Evolutionary conservation across 1,140 invertebrate genomes (phyloP).

Genomic region (Micrasema minimum): DNA sequence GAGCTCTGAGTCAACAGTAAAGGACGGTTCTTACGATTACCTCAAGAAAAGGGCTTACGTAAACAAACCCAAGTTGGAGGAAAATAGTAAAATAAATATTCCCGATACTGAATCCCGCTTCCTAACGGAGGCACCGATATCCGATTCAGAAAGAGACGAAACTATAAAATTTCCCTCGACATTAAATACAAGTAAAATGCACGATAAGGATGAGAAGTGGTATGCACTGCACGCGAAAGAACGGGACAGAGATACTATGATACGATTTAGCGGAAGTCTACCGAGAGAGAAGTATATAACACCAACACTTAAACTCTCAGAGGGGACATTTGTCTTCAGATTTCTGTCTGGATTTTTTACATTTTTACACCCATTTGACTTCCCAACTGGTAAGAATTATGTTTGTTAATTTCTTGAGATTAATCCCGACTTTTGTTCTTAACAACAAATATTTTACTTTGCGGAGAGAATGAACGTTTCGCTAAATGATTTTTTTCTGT

Average conservation of each 20-base stretch:
- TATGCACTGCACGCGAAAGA: conserved; percentile 42
- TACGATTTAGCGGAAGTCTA: conserved; percentile 47
- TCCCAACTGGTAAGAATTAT: conserved; percentile 47
- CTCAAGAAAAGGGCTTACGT: conserved; percentile 27
- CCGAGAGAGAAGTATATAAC: conserved; percentile 47
- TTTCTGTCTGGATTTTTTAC: conserved; percentile 50
- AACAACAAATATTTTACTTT: background rate
- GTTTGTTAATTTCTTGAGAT: background rate
- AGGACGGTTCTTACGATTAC: conserved; percentile 19
- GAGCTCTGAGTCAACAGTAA: conserved; percentile 3
- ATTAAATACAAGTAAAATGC: conserved; percentile 33
- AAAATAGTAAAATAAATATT: conserved; percentile 21
- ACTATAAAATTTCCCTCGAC: conserved; percentile 5
- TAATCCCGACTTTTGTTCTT: no score
- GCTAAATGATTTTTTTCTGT: no score
- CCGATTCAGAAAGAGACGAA: conserved; percentile 17
- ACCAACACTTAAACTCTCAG: conserved; percentile 42
- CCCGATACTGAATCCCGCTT: conserved; percentile 10
- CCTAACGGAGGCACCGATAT: background rate
- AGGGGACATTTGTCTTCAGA: conserved; percentile 51
- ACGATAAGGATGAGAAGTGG: conserved; percentile 46
- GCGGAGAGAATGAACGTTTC: background rate
- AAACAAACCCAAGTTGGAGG: conserved; percentile 3
- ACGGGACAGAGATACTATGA: conserved; percentile 42
- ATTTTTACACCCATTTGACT: conserved; percentile 51